Percentiles rank a stretch among this genome's conserved stretches.
Conservation (phyloP, 2,113 vertebrate genomes). For the Leucopsar rothschildi region DNA sequence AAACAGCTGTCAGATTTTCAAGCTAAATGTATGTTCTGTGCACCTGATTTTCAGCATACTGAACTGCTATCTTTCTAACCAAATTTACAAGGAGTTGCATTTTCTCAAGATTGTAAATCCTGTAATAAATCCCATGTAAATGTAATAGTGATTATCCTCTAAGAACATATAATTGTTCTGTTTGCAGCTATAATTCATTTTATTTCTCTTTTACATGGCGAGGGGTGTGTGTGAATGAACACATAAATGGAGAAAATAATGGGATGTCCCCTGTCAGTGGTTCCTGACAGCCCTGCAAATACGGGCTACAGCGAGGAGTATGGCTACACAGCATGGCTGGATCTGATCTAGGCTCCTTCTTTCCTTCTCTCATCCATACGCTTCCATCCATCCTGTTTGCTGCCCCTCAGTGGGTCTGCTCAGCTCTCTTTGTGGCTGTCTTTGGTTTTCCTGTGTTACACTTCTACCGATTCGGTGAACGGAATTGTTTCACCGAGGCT, state of each 20-base stretch:
- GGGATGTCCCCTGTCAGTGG: background rate
- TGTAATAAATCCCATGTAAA: background rate
- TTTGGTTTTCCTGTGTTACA: background rate
- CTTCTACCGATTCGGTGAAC: background rate
- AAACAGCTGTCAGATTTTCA: background rate
- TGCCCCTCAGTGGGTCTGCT: background rate
- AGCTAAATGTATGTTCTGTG: background rate
- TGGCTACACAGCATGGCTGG: background rate
- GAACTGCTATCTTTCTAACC: background rate
- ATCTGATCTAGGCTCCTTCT: background rate
- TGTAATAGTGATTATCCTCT: background rate
- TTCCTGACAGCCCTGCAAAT: background rate
- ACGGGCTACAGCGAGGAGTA: fast-evolving
- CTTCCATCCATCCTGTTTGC: background rate
- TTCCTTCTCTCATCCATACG: background rate
- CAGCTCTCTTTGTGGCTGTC: background rate
- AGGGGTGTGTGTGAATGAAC: background rate
- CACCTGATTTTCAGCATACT: background rate
- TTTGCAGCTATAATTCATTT: background rate
- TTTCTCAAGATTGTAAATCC: background rate
- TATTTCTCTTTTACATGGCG: background rate
- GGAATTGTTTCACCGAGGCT: background rate
- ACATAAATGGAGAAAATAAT: background rate
- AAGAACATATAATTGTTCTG: background rate
- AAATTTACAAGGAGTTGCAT: background rate